These are phyloP conservation scores for Galemys pyrenaicus DNA, from an alignment of 2,113 vertebrate genomes.

Conservation along the genomic window DNA sequence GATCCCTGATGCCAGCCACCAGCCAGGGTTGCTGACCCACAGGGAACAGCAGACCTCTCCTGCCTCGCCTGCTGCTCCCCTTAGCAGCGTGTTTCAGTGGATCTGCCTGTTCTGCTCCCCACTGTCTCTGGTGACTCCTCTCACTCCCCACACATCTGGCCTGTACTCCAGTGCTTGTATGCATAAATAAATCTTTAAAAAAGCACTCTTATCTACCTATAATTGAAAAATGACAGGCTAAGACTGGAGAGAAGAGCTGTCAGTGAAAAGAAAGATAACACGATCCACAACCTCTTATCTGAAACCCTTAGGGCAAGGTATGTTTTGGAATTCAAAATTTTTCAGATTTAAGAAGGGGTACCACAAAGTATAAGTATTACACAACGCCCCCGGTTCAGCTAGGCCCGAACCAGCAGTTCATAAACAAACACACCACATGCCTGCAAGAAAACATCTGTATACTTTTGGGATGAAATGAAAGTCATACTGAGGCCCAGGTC, in stretches of 20 bases:
- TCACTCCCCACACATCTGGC: too few relatives aligned
- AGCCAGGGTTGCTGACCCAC: too few relatives aligned
- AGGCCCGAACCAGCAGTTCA: not conserved
- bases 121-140: too few relatives aligned
- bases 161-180: too few relatives aligned
- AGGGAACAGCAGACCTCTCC: too few relatives aligned
- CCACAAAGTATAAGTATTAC: not conserved
- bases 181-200: too few relatives aligned
- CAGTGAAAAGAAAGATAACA: not conserved
- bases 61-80: too few relatives aligned
- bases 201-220: too few relatives aligned
- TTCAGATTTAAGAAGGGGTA: constrained; percentile 1
- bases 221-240: not conserved
- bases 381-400: not conserved
- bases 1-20: too few relatives aligned
- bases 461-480: not conserved
- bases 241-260: not conserved
- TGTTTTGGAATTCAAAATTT: not conserved
- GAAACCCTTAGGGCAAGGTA: not conserved
- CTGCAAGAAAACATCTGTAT: not conserved
- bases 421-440: not conserved
- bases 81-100: too few relatives aligned
- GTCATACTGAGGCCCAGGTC: not conserved
- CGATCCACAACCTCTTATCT: not conserved
- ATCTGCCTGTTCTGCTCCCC: too few relatives aligned